Evolutionary conservation across 1,140 invertebrate genomes (phyloP).

Genomic region (Melanaphis sacchari): DNA sequence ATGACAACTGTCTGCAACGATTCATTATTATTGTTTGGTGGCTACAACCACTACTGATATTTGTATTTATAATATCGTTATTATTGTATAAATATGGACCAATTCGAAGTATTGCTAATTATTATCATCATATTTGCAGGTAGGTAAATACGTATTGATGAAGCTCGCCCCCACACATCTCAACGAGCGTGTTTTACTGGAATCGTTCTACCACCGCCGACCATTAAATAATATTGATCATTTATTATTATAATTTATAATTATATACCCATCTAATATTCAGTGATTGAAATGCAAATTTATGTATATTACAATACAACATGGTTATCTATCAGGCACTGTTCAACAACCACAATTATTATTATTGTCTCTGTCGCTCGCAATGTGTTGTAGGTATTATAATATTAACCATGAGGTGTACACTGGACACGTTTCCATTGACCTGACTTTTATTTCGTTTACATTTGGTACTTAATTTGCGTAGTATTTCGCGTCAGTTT

Average conservation of each 20-base stretch:
- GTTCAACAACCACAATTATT: not conserved
- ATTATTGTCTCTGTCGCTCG: not conserved
- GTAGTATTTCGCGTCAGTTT: not conserved
- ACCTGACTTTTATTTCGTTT: not conserved
- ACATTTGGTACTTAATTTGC: not conserved
- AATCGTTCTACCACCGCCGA: not conserved
- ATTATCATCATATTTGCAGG: not conserved
- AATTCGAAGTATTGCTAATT: not conserved
- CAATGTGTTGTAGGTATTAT: not conserved
- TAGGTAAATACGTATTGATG: not conserved
- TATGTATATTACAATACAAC: not conserved
- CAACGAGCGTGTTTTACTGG: not conserved
- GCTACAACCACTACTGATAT: not conserved
- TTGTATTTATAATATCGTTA: not conserved
- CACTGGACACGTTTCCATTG: not conserved
- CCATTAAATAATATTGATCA: not conserved
- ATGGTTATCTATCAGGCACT: not conserved
- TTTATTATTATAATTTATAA: not conserved
- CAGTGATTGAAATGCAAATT: not conserved
- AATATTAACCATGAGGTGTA: not conserved
- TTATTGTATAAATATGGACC: not conserved
- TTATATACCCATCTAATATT: not conserved
- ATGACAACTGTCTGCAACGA: not conserved
- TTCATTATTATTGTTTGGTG: not conserved
- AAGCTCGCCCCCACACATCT: not conserved